Evolutionary conservation across 2,888 invertebrate genomes (phyloP).

Genomic region (Oligia strigilis): DNA sequence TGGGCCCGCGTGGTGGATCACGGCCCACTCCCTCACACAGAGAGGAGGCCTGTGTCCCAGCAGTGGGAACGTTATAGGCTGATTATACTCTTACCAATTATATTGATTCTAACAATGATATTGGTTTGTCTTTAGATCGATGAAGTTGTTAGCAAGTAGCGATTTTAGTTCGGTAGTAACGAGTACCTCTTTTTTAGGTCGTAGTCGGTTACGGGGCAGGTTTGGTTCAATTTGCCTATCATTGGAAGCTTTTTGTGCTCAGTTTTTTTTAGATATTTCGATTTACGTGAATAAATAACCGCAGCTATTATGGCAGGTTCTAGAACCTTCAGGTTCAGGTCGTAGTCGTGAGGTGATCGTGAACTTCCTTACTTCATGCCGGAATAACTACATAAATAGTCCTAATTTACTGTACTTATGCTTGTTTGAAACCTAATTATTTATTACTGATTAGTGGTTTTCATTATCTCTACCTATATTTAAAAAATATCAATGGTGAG

Average conservation of each 20-base stretch:
- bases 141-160: neutral
- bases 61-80: too few relatives aligned
- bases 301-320: neutral
- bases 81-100: neutral
- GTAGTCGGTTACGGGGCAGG: too few relatives aligned
- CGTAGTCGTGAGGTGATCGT: neutral
- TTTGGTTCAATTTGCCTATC: conserved; percentile 4
- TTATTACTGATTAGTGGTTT: neutral
- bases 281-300: conserved; percentile 15
- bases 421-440: neutral
- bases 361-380: neutral
- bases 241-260: conserved; percentile 13
- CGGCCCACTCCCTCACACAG: too few relatives aligned
- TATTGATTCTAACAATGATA: conserved; percentile 37
- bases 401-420: neutral
- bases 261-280: conserved; percentile 2
- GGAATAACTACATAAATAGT: neutral
- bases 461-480: neutral
- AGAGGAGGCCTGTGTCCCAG: too few relatives aligned
- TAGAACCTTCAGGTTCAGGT: too few relatives aligned
- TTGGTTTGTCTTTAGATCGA: neutral
- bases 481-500: neutral
- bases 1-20: too few relatives aligned
- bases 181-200: neutral
- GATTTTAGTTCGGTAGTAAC: neutral